Evolutionary conservation across 2,888 invertebrate genomes (phyloP).

Genomic region (Allolobophora icterica): DNA sequence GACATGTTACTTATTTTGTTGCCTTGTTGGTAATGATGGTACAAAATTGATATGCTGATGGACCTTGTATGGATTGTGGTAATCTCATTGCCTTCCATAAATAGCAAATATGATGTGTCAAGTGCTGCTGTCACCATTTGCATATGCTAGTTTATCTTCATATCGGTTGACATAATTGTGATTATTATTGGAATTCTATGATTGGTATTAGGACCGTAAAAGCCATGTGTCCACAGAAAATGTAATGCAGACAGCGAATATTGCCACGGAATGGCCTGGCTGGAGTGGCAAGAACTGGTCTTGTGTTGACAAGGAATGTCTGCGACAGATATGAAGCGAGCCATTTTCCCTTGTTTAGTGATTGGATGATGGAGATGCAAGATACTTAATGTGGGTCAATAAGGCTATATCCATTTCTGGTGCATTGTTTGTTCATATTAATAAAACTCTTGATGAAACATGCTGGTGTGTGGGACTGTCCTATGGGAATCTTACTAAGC

Average conservation of each 20-base stretch:
- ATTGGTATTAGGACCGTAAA: neutral
- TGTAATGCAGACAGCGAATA: neutral
- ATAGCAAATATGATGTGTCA: neutral
- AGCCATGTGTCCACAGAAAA: neutral
- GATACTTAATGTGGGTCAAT: slow-evolving; percentile 17
- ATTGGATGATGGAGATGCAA: slow-evolving; percentile 14
- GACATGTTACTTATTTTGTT: too few species aligned
- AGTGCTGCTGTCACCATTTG: slow-evolving; percentile 17
- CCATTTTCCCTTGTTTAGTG: neutral
- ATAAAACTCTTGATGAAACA: neutral
- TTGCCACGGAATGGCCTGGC: neutral
- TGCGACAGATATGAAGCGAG: neutral
- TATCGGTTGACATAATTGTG: neutral
- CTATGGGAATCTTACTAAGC: neutral
- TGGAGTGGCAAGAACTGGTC: neutral
- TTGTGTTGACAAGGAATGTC: slow-evolving; percentile 11
- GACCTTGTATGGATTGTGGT: neutral
- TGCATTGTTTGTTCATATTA: neutral
- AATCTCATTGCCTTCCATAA: neutral
- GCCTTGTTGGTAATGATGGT: neutral
- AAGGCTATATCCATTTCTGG: neutral
- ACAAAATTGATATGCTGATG: neutral
- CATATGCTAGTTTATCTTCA: neutral
- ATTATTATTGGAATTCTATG: slow-evolving; percentile 11
- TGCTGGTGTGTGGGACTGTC: neutral